Conservation (phyloP, 2,113 vertebrate genomes). For the Theropithecus gelada region DNA sequence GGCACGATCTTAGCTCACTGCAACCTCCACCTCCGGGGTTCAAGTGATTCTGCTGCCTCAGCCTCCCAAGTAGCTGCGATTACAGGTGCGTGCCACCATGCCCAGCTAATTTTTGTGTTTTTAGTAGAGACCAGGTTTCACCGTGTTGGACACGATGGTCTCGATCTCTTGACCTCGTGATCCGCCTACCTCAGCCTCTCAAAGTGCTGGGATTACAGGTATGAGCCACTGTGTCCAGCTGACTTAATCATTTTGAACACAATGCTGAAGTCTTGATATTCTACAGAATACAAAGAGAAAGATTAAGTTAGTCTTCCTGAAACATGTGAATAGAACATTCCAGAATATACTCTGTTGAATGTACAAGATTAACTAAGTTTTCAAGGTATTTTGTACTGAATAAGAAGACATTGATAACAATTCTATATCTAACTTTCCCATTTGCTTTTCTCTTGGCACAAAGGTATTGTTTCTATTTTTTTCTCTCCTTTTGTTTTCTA, state of each 20-base stretch:
- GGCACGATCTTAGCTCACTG: too few species aligned
- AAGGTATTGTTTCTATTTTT: background rate
- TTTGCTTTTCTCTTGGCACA: background rate
- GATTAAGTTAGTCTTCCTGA: background rate
- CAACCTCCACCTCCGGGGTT: too few species aligned
- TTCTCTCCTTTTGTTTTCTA: background rate
- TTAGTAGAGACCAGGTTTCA: too few species aligned
- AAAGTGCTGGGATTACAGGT: too few species aligned
- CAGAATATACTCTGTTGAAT: background rate
- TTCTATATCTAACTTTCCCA: background rate
- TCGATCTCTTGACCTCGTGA: too few species aligned
- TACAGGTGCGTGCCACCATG: too few species aligned
- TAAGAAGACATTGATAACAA: background rate
- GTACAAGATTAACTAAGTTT: background rate
- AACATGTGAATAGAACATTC: background rate
- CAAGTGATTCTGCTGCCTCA: too few species aligned
- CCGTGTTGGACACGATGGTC: too few species aligned
- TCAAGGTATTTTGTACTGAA: background rate
- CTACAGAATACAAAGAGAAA: background rate
- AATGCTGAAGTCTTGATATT: background rate
- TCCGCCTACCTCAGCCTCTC: too few species aligned
- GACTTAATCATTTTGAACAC: background rate
- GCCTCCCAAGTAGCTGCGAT: too few species aligned
- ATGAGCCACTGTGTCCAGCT: too few species aligned
- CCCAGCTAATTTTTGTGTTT: too few species aligned